phyloP scores from a whole-genome alignment of 2,797 vertebrate genomes.

The Acipenser oxyrinchus region DNA sequence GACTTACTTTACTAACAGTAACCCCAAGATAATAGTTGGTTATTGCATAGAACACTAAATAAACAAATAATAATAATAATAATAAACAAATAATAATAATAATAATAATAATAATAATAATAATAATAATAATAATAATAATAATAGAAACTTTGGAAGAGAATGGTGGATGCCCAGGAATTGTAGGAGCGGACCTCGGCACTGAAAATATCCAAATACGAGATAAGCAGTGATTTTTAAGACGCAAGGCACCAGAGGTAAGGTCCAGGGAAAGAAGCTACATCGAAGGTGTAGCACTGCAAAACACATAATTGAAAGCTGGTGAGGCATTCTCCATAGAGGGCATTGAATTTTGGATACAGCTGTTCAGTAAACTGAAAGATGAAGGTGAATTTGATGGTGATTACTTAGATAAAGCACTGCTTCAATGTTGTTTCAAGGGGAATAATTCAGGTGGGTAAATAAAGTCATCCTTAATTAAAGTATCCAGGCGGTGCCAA shows the following conservation, averaged over 20 bases:
- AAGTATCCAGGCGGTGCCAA: too few species aligned
- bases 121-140: too few species aligned
- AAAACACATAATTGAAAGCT: not conserved
- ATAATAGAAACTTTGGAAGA: not conserved
- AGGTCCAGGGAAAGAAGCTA: not conserved
- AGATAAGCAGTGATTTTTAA: not conserved
- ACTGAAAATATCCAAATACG: not conserved
- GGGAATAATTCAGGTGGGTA: too few species aligned
- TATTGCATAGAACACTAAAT: too few species aligned
- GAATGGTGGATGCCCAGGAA: not conserved
- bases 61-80: too few species aligned
- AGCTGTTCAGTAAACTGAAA: not conserved
- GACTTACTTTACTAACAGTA: not conserved
- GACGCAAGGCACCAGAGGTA: not conserved
- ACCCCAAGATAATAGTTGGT: conserved; percentile 1
- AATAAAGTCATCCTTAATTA: too few species aligned
- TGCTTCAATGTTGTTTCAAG: too few species aligned
- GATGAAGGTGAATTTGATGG: not conserved
- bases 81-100: too few species aligned
- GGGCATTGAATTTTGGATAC: not conserved
- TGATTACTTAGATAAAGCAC: too few species aligned
- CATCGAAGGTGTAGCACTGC: conserved; percentile 6
- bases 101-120: too few species aligned
- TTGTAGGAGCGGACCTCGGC: not conserved
- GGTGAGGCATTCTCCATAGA: not conserved